phyloP scores from a whole-genome alignment of 2,888 invertebrate genomes.

The Dicyrtomina minuta region DNA sequence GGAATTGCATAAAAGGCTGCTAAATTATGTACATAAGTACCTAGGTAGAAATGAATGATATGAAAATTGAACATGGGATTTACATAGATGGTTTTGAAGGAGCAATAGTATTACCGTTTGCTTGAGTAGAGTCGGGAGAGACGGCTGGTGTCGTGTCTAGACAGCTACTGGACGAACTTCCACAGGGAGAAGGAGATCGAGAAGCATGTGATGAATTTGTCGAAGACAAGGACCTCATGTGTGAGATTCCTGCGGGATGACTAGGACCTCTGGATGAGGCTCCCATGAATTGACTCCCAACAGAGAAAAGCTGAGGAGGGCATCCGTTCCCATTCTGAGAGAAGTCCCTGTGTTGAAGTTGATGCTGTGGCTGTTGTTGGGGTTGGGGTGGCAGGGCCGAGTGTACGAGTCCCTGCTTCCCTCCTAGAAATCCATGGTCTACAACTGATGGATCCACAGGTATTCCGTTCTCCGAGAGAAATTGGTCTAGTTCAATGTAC shows the following conservation, averaged over 20 bases:
- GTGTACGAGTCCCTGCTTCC: not conserved
- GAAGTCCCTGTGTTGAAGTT: not conserved
- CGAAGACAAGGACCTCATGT: slow-evolving; percentile 64
- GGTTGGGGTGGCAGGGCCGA: no score
- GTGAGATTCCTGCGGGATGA: slow-evolving; percentile 16
- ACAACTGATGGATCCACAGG: slow-evolving; percentile 66
- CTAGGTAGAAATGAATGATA: no score
- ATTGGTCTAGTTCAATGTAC: slow-evolving; percentile 97
- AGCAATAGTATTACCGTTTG: slow-evolving; percentile 23
- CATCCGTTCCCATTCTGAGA: not conserved
- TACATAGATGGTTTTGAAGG: no score
- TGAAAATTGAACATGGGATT: no score
- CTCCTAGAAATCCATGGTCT: slow-evolving; percentile 16
- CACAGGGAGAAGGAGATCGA: slow-evolving; percentile 49
- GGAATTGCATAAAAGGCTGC: no score
- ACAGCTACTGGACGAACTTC: slow-evolving; percentile 36
- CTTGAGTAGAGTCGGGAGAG: slow-evolving; percentile 38
- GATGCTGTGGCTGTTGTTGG: slow-evolving; percentile 1
- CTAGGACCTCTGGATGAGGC: slow-evolving; percentile 58
- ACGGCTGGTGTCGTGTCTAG: slow-evolving; percentile 33
- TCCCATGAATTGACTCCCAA: slow-evolving; percentile 35
- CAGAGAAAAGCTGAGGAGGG: slow-evolving; percentile 24
- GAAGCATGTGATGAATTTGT: slow-evolving; percentile 38
- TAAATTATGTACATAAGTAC: no score
- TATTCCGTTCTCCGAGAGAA: slow-evolving; percentile 92